Evolutionary conservation across 2,888 invertebrate species (phyloP).

Genomic region (Drosophila merina): DNA sequence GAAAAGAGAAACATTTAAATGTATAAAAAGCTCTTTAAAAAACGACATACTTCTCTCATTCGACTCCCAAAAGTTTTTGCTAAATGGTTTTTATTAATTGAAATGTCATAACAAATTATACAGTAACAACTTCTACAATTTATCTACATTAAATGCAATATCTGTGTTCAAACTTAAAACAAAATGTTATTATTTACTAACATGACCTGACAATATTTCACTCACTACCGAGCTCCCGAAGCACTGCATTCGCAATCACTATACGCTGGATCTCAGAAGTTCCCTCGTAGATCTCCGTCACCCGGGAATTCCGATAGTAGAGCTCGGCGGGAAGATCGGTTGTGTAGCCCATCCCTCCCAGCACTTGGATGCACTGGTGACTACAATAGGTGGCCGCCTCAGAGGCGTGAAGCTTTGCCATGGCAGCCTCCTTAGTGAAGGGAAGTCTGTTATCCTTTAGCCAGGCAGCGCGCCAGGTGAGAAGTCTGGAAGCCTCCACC

Average conservation of each 20-base stretch:
- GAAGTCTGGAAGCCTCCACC: conserved; percentile 92
- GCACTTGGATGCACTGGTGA: conserved; percentile 93
- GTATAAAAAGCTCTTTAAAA: not conserved
- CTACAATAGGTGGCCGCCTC: conserved; percentile 96
- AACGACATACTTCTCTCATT: too few relatives aligned
- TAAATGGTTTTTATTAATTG: not conserved
- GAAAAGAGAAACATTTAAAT: not conserved
- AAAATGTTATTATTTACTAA: not conserved
- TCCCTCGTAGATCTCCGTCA: conserved; percentile 98
- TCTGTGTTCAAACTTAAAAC: not conserved
- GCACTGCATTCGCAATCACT: conserved; percentile 94
- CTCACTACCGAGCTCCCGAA: conserved; percentile 87
- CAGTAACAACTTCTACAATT: not conserved
- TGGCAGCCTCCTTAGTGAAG: conserved; percentile 97
- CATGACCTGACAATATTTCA: not conserved
- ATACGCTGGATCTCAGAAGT: conserved; percentile 97
- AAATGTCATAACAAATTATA: too few relatives aligned
- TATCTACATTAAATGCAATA: not conserved
- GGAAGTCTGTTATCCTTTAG: conserved; percentile 92
- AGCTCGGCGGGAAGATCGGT: conserved; percentile 97
- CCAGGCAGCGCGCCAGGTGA: conserved; percentile 96
- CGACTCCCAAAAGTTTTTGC: too few relatives aligned
- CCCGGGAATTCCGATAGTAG: conserved; percentile 96
- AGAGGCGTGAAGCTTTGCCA: conserved; percentile 97
- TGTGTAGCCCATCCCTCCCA: conserved; percentile 98